Evolutionary conservation across 2,113 vertebrate genomes (phyloP).

Genomic region (Corynorhinus townsendii): DNA sequence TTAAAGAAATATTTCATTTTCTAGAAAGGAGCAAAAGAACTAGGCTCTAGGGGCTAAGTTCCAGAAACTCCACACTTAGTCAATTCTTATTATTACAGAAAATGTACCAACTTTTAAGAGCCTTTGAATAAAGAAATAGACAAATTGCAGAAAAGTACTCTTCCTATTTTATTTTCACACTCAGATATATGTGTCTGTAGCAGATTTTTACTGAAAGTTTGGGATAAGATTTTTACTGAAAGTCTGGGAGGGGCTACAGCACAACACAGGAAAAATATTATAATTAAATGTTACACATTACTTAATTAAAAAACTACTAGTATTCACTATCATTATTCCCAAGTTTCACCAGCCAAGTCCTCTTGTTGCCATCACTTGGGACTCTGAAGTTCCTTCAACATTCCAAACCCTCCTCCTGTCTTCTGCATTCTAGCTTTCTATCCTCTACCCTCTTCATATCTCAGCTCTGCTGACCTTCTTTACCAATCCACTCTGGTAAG

Average conservation of each 20-base stretch:
- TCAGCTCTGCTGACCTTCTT: background rate
- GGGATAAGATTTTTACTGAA: slow-evolving; percentile 1
- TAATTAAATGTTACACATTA: background rate
- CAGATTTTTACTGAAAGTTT: background rate
- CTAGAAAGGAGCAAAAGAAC: slow-evolving; percentile 36
- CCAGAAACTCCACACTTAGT: slow-evolving; percentile 31
- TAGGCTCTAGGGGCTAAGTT: slow-evolving; percentile 20
- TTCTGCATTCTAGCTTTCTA: background rate
- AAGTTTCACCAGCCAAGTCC: background rate
- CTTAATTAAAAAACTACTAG: background rate
- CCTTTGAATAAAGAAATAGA: background rate
- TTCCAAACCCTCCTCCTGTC: background rate
- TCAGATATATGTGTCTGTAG: background rate
- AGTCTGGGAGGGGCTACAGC: background rate
- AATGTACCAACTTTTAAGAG: slow-evolving; percentile 39
- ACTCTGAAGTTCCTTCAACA: background rate
- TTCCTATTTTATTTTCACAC: slow-evolving; percentile 3
- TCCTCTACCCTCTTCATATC: background rate
- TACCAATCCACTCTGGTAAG: background rate
- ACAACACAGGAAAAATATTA: background rate
- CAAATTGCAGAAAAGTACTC: background rate
- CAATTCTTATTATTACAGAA: background rate
- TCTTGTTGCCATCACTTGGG: background rate
- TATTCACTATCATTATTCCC: background rate
- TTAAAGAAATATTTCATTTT: slow-evolving; percentile 40